Evolutionary conservation across 2,797 vertebrate genomes (phyloP).

Genomic region (Pampus argenteus): DNA sequence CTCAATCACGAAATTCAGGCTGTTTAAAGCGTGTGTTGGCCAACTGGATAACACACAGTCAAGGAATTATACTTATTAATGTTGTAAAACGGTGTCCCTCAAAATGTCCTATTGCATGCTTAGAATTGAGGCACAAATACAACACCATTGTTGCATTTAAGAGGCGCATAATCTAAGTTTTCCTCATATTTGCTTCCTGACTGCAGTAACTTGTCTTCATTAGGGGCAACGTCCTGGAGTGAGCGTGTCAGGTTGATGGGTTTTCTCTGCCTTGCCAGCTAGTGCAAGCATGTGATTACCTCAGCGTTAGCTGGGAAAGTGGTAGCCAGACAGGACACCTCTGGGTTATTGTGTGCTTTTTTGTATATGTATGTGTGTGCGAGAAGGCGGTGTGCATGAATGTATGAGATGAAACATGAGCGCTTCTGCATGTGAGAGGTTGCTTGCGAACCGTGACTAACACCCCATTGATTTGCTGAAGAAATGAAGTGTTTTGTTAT

Average conservation of each 20-base stretch:
- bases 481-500: constrained; percentile 35
- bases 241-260: constrained; percentile 52
- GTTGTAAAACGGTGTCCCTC: not conserved
- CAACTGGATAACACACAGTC: not conserved
- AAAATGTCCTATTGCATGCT: not conserved
- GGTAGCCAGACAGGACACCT: constrained; percentile 41
- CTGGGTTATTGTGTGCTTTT: constrained; percentile 4
- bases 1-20: not conserved
- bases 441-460: constrained; percentile 26
- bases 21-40: not conserved
- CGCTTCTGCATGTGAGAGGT: constrained; percentile 28
- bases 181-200: constrained; percentile 44
- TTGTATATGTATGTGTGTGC: not conserved
- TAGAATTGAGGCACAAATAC: not conserved
- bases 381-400: not conserved
- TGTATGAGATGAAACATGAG: constrained; percentile 11
- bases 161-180: constrained; percentile 48
- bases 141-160: not conserved
- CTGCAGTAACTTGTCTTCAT: constrained; percentile 61
- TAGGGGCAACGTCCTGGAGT: constrained; percentile 44
- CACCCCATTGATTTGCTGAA: constrained; percentile 43
- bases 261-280: constrained; percentile 41
- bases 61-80: not conserved
- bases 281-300: constrained; percentile 56
- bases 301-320: constrained; percentile 48